Conservation (phyloP, 2,113 vertebrate species). For the Athene cunicularia region DNA sequence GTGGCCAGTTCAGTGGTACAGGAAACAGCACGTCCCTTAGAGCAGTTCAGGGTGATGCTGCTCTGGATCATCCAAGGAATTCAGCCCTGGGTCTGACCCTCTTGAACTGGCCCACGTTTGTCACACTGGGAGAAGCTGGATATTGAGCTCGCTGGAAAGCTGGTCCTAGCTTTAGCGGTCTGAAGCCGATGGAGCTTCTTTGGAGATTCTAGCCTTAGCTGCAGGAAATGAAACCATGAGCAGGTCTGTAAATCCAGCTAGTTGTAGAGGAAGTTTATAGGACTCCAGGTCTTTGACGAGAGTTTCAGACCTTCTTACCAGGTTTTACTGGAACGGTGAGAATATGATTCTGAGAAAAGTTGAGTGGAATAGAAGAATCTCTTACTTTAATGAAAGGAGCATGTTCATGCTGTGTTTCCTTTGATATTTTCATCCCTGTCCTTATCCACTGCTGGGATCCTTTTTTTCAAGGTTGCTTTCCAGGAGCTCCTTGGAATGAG, state of each 20-base stretch:
- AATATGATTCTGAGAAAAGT: background rate
- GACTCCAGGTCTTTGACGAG: background rate
- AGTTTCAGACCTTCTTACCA: background rate
- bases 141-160: background rate
- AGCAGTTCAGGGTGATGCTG: background rate
- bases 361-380: background rate
- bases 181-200: background rate
- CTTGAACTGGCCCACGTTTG: fast-evolving
- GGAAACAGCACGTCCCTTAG: no score
- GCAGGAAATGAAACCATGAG: background rate
- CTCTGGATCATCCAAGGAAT: background rate
- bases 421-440: background rate
- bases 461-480: background rate
- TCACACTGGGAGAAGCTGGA: background rate
- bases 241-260: background rate
- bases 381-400: background rate
- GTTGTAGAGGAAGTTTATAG: background rate
- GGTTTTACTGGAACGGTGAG: background rate
- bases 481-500: background rate
- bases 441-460: background rate
- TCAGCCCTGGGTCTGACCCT: background rate
- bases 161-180: background rate
- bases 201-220: background rate
- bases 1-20: background rate
- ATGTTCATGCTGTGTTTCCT: background rate